phyloP scores from a whole-genome alignment of 2,888 invertebrate species.

The Noctua fimbriata region DNA sequence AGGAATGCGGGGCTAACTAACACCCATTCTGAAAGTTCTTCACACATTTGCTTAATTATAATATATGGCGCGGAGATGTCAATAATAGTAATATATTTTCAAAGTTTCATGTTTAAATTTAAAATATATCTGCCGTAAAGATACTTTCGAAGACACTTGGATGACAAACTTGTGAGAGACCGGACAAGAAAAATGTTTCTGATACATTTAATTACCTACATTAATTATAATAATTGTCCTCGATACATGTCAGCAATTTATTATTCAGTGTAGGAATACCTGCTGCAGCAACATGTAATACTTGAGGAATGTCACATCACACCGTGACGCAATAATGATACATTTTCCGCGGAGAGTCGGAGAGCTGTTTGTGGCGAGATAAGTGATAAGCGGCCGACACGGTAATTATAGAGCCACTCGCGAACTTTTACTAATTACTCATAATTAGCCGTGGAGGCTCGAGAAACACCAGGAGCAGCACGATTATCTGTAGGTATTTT shows the following conservation, averaged over 20 bases:
- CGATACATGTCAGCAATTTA: slow-evolving; percentile 12
- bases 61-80: background rate
- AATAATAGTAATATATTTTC: background rate
- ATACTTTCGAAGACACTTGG: background rate
- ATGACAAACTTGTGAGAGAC: background rate
- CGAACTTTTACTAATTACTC: slow-evolving; percentile 3
- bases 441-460: background rate
- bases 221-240: background rate
- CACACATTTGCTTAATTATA: slow-evolving; percentile 39
- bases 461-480: background rate
- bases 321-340: slow-evolving; percentile 5
- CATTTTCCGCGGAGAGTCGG: background rate
- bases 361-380: slow-evolving; percentile 17
- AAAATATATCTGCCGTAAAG: background rate
- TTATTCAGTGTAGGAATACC: background rate
- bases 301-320: background rate
- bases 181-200: background rate
- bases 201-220: background rate
- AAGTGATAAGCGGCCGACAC: slow-evolving; percentile 39
- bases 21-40: slow-evolving; percentile 20
- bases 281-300: background rate
- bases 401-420: background rate
- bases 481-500: slow-evolving; percentile 2
- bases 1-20: slow-evolving; percentile 48
- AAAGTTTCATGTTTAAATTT: background rate